Conservation (phyloP, 1,140 invertebrate species). For the Cydia pomonella region DNA sequence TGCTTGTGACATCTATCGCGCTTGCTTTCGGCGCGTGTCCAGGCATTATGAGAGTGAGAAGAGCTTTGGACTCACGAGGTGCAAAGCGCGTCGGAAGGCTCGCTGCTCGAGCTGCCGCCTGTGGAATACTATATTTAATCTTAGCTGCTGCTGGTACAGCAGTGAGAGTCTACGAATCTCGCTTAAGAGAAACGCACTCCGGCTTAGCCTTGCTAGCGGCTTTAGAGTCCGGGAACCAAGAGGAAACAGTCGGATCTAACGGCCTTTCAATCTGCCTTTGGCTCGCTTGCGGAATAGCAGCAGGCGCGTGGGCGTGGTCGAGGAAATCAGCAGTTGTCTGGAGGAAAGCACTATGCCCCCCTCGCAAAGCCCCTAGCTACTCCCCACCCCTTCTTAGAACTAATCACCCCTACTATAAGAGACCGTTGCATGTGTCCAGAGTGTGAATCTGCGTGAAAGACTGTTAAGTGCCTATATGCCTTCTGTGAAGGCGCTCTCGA, state of each 20-base stretch:
- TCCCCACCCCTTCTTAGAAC: slow-evolving; percentile 63
- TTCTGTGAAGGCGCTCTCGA: slow-evolving; percentile 79
- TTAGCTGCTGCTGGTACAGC: slow-evolving; percentile 83
- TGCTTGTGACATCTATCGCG: slow-evolving; percentile 82
- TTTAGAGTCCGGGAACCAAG: slow-evolving; percentile 73
- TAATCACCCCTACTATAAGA: slow-evolving; percentile 69
- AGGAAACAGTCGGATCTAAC: slow-evolving; percentile 61
- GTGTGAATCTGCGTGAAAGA: slow-evolving; percentile 53
- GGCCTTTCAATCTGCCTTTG: slow-evolving; percentile 87
- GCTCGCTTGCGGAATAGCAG: slow-evolving; percentile 90
- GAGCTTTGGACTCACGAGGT: slow-evolving; percentile 82
- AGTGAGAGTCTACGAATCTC: slow-evolving; percentile 82
- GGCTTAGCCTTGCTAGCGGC: slow-evolving; percentile 79
- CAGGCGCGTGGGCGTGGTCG: slow-evolving; percentile 95
- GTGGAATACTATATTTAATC: slow-evolving; percentile 89
- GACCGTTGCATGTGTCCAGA: slow-evolving; percentile 72
- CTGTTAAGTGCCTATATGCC: slow-evolving; percentile 65
- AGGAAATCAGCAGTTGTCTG: slow-evolving; percentile 92
- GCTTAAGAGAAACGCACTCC: slow-evolving; percentile 76
- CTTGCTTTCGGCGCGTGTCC: slow-evolving; percentile 83
- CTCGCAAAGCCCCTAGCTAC: slow-evolving; percentile 62
- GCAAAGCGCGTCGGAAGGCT: slow-evolving; percentile 92
- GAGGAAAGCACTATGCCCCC: slow-evolving; percentile 81
- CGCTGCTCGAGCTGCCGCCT: slow-evolving; percentile 91
- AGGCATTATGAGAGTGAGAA: slow-evolving; percentile 83